These are phyloP conservation scores for Drosophila mimica DNA, from an alignment of 2,888 invertebrate genomes.

Conservation along the genomic window DNA sequence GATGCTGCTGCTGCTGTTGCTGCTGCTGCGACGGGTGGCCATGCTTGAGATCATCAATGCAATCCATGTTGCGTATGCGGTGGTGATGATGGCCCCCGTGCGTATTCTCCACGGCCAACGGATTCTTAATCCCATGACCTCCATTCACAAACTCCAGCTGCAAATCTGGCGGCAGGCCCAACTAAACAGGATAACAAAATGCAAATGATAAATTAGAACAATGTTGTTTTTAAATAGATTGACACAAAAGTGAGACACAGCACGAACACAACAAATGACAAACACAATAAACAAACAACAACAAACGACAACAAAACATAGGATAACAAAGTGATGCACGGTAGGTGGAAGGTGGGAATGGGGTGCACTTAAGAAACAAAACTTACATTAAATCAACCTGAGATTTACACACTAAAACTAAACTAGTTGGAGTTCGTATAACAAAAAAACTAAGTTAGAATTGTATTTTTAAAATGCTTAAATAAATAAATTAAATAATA, in stretches of 20 bases:
- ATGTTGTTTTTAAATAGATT: not conserved
- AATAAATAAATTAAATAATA: not conserved
- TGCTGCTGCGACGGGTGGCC: constrained; percentile 52
- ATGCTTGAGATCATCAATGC: constrained; percentile 82
- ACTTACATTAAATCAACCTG: not conserved
- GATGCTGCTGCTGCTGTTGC: constrained; percentile 39
- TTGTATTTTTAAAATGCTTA: not conserved
- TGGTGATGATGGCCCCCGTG: constrained; percentile 84
- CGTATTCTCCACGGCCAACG: constrained; percentile 91
- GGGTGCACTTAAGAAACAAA: not conserved
- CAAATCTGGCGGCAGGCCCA: constrained; percentile 94
- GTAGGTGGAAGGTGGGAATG: not conserved
- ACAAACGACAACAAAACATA: not conserved
- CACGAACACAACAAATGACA: constrained; percentile 27
- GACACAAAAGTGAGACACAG: constrained; percentile 27
- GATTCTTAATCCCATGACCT: constrained; percentile 98
- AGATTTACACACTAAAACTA: not conserved
- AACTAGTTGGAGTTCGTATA: not conserved
- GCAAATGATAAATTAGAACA: not conserved
- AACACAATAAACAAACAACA: not conserved
- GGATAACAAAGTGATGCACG: not conserved
- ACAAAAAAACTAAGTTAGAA: not conserved
- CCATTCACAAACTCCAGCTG: constrained; percentile 98
- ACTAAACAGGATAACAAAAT: constrained; percentile 85
- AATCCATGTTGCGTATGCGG: constrained; percentile 86